A percentile compares a stretch with the other conserved stretches of the same genome.
Conservation (phyloP, 2,888 invertebrate species). For the Choristoneura rosaceana region DNA sequence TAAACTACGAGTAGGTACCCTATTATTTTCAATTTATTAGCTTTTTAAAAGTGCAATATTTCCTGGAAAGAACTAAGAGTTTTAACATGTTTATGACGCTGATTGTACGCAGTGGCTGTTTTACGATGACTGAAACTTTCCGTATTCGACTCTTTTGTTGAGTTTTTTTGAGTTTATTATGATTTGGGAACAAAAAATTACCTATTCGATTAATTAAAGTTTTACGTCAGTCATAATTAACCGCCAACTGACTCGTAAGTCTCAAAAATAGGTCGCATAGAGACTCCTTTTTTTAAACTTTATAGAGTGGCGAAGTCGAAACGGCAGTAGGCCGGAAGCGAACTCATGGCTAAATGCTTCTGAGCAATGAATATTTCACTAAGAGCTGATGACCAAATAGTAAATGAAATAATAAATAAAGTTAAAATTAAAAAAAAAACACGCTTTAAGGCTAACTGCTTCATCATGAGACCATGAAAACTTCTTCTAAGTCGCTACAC, state of each 20-base stretch:
- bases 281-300: not conserved
- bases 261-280: slow-evolving; percentile 1
- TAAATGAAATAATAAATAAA: not conserved
- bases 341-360: slow-evolving; percentile 16
- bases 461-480: no score
- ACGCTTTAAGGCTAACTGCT: not conserved
- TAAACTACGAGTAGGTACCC: no score
- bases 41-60: not conserved
- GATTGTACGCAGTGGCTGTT: not conserved
- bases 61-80: not conserved
- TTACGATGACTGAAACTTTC: not conserved
- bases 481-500: no score
- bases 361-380: slow-evolving; percentile 14
- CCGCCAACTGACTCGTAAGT: not conserved
- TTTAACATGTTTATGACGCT: not conserved
- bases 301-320: slow-evolving; percentile 7
- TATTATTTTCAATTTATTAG: no score
- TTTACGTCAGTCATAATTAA: not conserved
- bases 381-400: slow-evolving; percentile 9
- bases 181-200: no score
- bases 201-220: not conserved
- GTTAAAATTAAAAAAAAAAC: not conserved
- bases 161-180: not conserved
- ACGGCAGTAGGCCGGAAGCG: slow-evolving; percentile 11
- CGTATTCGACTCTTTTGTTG: not conserved